Conservation (phyloP, 2,888 invertebrate species). For the Taphrorychus bicolor region DNA sequence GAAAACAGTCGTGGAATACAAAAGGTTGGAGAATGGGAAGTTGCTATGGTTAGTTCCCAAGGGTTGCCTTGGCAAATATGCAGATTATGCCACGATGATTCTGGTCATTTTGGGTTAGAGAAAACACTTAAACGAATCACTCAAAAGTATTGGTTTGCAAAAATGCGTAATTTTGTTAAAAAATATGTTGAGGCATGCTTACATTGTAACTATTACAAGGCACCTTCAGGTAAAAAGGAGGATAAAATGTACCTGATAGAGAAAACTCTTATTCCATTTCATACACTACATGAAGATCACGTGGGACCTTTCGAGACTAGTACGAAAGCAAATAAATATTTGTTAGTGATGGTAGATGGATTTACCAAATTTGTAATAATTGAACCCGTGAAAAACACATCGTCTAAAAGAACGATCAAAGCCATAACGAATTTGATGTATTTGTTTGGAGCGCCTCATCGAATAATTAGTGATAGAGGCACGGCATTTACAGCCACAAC, state of each 20-base stretch:
- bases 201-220: slow-evolving; percentile 50
- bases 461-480: not conserved
- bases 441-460: not conserved
- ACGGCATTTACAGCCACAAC: not conserved
- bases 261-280: slow-evolving; percentile 47
- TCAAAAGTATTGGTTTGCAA: slow-evolving; percentile 50
- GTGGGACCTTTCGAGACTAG: slow-evolving; percentile 27
- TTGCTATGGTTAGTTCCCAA: slow-evolving; percentile 43
- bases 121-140: slow-evolving; percentile 42
- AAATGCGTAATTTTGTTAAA: slow-evolving; percentile 48
- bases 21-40: slow-evolving; percentile 38
- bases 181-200: slow-evolving; percentile 52
- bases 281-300: slow-evolving; percentile 49
- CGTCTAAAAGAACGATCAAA: not conserved
- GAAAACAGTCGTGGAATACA: slow-evolving; percentile 38
- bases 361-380: slow-evolving; percentile 20
- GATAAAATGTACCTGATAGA: slow-evolving; percentile 51
- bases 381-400: not conserved
- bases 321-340: slow-evolving; percentile 28
- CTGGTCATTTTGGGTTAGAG: slow-evolving; percentile 45
- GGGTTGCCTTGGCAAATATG: slow-evolving; percentile 46
- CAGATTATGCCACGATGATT: slow-evolving; percentile 45
- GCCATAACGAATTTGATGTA: not conserved
- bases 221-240: slow-evolving; percentile 46
- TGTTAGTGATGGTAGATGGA: slow-evolving; percentile 18